These are phyloP conservation scores for Probaryconus sp. DNA, from an alignment of 1,140 invertebrate species.

Conservation along the genomic window DNA sequence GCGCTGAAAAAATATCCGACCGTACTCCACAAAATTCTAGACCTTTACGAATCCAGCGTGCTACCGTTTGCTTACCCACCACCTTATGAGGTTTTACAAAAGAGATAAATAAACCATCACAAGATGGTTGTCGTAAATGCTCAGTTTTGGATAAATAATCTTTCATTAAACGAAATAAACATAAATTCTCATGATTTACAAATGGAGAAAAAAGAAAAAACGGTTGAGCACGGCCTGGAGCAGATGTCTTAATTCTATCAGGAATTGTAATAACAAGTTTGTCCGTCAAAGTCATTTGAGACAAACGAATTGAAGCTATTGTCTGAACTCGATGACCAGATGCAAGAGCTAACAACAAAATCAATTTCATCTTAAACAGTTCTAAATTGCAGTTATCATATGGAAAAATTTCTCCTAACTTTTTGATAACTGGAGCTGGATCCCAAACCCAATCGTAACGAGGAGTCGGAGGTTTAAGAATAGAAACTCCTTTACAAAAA, in stretches of 20 bases:
- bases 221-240: constrained; percentile 9
- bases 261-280: constrained; percentile 17
- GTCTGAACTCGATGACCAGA: constrained; percentile 29
- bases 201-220: constrained; percentile 34
- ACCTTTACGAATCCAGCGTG: constrained; percentile 62
- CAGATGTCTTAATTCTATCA: constrained; percentile 31
- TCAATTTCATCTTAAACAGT: constrained; percentile 17
- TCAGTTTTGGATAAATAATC: constrained; percentile 14
- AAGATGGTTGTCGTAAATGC: neutral
- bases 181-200: constrained; percentile 49
- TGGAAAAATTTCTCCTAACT: neutral
- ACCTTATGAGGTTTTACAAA: constrained; percentile 16
- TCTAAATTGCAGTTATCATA: constrained; percentile 4
- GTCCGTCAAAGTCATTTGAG: neutral
- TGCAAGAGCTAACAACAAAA: constrained; percentile 30
- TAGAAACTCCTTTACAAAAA: constrained; percentile 62
- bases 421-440: constrained; percentile 20
- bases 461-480: constrained; percentile 43
- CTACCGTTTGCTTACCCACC: constrained; percentile 53
- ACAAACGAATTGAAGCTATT: constrained; percentile 1
- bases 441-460: constrained; percentile 62
- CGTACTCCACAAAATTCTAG: constrained; percentile 57
- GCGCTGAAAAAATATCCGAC: constrained; percentile 42
- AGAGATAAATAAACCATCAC: constrained; percentile 23
- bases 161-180: constrained; percentile 2